Evolutionary conservation across 2,113 vertebrate genomes (phyloP), one percentile per base, ranked within the genome.

Genomic region (Progne subis): DNA sequence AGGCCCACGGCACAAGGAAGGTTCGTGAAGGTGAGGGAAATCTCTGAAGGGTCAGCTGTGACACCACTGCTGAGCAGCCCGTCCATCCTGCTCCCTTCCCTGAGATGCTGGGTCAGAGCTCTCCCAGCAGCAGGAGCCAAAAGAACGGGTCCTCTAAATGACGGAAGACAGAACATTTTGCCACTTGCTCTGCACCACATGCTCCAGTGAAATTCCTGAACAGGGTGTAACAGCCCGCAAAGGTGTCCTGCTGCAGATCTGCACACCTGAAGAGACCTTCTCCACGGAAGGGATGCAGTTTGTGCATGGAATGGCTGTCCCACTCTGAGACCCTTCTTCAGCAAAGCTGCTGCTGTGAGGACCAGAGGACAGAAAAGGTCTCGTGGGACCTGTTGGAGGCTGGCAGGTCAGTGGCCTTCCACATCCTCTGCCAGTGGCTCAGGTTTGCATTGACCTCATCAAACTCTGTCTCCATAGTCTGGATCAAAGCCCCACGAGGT

Each of bases 11-110:
- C 28, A 60, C 46, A 24, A 64, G 32, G 55, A 46, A 43, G 29
- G 29, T 25, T 80, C 41, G 29, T 0, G 2, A 24, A 53, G 34
- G 32, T 0, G 0, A 85, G n/a, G 16, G 31, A 69, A 50, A 32
- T 13, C 63, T 67, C 69, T 55, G 52, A 56, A 59, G 32, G 46
- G 14, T 32, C 32, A 18, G n/a, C 28, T 46, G 29, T 5, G 2
- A 39, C 46, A 52, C 39, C 9, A 11, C 25, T 63, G 74, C 60
- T 55, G 67, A 94, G 68, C 55, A 61, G 37, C 59, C 41, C 39
- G 0, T 67, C 55, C 39, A 75, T 80, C 67, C 74, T 49, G 41
- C 50, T 85, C 61, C 69, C 19, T 64, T 79, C 49, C 26, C 14
- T 1, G 1, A 55, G 34, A 41, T 21, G 29, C 34, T 32, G 56